Evolutionary conservation across 2,888 invertebrate genomes (phyloP).

Genomic region (Drosophila seclusa): DNA sequence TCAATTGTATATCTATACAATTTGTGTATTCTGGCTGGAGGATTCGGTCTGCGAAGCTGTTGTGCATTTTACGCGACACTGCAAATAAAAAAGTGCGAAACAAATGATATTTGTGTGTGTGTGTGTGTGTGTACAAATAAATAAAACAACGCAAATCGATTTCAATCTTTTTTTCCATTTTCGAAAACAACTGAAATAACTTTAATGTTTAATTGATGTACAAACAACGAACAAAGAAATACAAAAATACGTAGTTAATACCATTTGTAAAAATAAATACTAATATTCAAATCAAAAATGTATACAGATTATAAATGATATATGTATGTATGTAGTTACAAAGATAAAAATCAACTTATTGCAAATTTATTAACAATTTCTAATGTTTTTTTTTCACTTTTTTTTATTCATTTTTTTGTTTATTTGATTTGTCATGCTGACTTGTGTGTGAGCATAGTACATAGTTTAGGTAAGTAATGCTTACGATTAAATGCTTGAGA

Average conservation of each 20-base stretch:
- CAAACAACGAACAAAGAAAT: conserved; percentile 32
- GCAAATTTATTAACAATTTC: conserved; percentile 46
- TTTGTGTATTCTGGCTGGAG: conserved; percentile 48
- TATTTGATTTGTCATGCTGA: conserved; percentile 29
- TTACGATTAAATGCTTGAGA: conserved; percentile 43
- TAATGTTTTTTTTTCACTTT: conserved; percentile 5
- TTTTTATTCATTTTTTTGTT: neutral
- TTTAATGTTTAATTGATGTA: conserved; percentile 28
- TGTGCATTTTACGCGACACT: conserved; percentile 66
- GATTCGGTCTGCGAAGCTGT: conserved; percentile 63
- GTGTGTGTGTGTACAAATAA: conserved; percentile 7
- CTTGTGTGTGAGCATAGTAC: conserved; percentile 30
- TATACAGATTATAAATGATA: neutral
- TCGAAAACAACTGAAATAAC: conserved; percentile 34
- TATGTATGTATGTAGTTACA: conserved; percentile 2
- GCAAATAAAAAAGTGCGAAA: conserved; percentile 54
- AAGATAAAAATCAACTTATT: conserved; percentile 20
- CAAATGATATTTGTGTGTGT: conserved; percentile 14
- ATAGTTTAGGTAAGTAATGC: conserved; percentile 27
- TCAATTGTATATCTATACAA: conserved; percentile 42
- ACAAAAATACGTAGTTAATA: conserved; percentile 33
- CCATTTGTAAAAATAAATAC: conserved; percentile 35
- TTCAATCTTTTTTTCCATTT: conserved; percentile 8
- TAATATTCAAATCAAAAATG: conserved; percentile 18
- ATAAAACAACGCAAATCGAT: conserved; percentile 23